These are phyloP conservation scores for Tipula helvola DNA, from an alignment of 2,888 invertebrate genomes.

Conservation along the genomic window DNA sequence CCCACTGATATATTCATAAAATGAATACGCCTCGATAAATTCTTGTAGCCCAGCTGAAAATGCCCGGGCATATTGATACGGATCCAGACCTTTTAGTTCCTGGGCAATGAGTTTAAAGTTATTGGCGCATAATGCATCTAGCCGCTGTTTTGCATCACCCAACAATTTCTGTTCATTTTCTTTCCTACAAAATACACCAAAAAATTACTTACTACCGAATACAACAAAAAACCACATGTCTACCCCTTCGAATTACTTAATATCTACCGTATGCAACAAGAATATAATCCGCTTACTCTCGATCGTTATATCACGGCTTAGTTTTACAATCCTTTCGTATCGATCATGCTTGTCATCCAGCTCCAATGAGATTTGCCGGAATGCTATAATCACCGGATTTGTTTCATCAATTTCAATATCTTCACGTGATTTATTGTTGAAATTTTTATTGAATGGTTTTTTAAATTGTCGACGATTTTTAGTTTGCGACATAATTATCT, in stretches of 20 bases:
- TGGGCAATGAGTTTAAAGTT: constrained; percentile 55
- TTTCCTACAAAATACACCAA: constrained; percentile 32
- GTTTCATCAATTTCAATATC: constrained; percentile 22
- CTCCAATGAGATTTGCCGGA: constrained; percentile 48
- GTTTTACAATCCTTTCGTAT: constrained; percentile 69
- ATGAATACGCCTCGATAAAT: constrained; percentile 73
- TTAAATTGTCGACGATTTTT: background rate
- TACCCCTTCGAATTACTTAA: constrained; percentile 17
- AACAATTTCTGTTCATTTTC: constrained; percentile 42
- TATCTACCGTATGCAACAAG: constrained; percentile 59
- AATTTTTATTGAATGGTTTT: constrained; percentile 11
- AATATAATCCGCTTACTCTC: constrained; percentile 86
- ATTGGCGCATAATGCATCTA: constrained; percentile 42
- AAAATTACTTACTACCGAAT: background rate
- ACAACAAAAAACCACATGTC: background rate
- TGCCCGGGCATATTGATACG: constrained; percentile 52
- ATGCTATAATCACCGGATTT: constrained; percentile 32
- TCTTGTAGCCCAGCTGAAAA: constrained; percentile 60
- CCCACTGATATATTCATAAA: constrained; percentile 54
- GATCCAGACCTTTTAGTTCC: constrained; percentile 60
- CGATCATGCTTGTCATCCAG: constrained; percentile 71
- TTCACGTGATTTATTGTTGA: constrained; percentile 12
- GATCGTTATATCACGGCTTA: constrained; percentile 72
- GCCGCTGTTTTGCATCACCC: constrained; percentile 50
- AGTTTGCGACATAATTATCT: background rate